Conservation (phyloP, 2,797 vertebrate genomes). For the Glossophaga mutica region DNA sequence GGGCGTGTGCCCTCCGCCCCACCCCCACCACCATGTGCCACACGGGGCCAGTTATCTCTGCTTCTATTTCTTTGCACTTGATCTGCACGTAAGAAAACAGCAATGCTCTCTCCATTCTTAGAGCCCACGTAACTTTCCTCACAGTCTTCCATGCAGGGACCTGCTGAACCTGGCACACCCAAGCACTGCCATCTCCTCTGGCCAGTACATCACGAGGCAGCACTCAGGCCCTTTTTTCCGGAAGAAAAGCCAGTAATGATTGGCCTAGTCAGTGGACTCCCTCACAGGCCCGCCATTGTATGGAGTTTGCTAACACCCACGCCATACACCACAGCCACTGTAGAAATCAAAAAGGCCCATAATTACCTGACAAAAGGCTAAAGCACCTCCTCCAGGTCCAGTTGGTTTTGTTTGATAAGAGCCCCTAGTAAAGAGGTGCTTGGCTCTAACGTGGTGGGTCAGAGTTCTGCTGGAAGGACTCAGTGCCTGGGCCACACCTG, state of each 20-base stretch:
- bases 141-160: conserved; percentile 53
- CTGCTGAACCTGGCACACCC: conserved; percentile 40
- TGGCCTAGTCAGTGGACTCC: conserved; percentile 73
- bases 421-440: conserved; percentile 80
- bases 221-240: conserved; percentile 62
- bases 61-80: conserved; percentile 73
- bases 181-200: conserved; percentile 36
- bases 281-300: conserved; percentile 79
- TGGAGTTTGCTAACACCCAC: conserved; percentile 85
- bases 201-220: conserved; percentile 64
- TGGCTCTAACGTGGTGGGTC: conserved; percentile 79
- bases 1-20: not conserved
- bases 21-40: not conserved
- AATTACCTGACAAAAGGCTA: conserved; percentile 89
- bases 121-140: conserved; percentile 66
- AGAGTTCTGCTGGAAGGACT: conserved; percentile 83
- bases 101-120: conserved; percentile 46
- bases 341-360: conserved; percentile 84
- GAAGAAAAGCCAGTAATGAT: conserved; percentile 76
- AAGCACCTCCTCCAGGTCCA: conserved; percentile 81
- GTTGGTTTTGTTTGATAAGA: conserved; percentile 78
- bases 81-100: conserved; percentile 70
- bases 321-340: conserved; percentile 80
- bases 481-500: conserved; percentile 79
- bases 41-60: not conserved